Evolutionary conservation across 1,140 invertebrate species (phyloP).

Genomic region (Wasmannia auropunctata): DNA sequence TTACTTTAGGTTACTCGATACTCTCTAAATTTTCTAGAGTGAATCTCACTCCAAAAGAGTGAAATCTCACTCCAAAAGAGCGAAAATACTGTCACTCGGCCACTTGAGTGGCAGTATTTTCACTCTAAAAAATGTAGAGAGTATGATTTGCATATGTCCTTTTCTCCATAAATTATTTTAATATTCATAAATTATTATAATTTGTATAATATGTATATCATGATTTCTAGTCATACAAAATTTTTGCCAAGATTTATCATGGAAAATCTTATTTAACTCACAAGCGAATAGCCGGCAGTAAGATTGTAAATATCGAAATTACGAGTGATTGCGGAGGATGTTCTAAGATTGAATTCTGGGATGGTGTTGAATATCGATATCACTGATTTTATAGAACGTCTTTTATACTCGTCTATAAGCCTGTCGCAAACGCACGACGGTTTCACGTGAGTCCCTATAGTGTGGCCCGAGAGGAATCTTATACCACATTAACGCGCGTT

Average conservation of each 20-base stretch:
- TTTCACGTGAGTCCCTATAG: not conserved
- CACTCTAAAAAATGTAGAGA: too few species aligned
- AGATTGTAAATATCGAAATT: conserved; percentile 28
- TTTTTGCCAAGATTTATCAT: not conserved
- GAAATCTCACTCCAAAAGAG: too few species aligned
- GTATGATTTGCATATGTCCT: too few species aligned
- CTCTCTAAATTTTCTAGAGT: too few species aligned
- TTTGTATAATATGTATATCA: not conserved
- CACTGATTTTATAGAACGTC: not conserved
- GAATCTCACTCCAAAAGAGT: too few species aligned
- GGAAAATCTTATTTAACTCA: conserved; percentile 3
- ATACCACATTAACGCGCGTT: conserved; percentile 1
- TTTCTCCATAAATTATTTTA: not conserved
- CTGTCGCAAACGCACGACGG: not conserved
- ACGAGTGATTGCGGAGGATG: not conserved
- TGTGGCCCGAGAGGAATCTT: conserved; percentile 20
- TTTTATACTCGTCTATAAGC: too few species aligned
- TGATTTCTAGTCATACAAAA: not conserved
- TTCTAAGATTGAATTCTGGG: not conserved
- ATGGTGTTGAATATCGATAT: not conserved
- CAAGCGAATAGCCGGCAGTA: not conserved
- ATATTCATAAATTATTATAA: not conserved
- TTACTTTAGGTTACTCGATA: too few species aligned
- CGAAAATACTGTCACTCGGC: too few species aligned
- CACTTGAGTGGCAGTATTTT: too few species aligned